Percentiles rank a stretch among this genome's conserved stretches.
Conservation (phyloP, 30 jellyfish, hydroid and myxozoan genomes). For the Aurelia aurita region DNA sequence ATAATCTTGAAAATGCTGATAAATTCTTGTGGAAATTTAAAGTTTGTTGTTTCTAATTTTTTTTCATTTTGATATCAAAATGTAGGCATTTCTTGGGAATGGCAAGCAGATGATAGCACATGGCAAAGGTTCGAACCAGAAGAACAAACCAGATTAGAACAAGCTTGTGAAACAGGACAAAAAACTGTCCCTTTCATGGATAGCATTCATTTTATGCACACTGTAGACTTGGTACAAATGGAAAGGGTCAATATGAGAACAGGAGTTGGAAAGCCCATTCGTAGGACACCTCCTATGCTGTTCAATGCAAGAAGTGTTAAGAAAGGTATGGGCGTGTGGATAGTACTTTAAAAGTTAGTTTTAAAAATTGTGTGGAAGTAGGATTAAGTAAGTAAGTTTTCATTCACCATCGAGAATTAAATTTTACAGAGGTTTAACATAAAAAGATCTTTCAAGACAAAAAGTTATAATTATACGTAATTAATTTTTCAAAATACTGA, state of each 20-base stretch:
- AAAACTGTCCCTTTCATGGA: slow-evolving; percentile 64
- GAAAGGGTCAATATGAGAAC: slow-evolving; percentile 59
- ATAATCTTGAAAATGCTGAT: too few species aligned
- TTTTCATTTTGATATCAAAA: background rate
- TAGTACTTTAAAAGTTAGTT: too few species aligned
- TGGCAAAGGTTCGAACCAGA: slow-evolving; percentile 70
- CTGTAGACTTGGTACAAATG: slow-evolving; percentile 48
- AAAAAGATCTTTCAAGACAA: too few species aligned
- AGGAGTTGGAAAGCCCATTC: slow-evolving; percentile 42
- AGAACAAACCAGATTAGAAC: slow-evolving; percentile 55
- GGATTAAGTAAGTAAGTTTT: too few species aligned
- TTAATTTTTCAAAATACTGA: too few species aligned
- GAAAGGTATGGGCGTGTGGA: background rate
- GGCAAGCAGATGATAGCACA: slow-evolving; percentile 71
- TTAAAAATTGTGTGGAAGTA: too few species aligned
- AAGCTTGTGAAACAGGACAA: slow-evolving; percentile 33
- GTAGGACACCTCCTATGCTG: slow-evolving; percentile 12
- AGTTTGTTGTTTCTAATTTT: too few species aligned
- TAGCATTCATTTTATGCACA: slow-evolving; percentile 69
- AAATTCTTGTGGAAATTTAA: too few species aligned
- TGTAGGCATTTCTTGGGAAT: slow-evolving; percentile 39
- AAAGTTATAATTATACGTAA: too few species aligned
- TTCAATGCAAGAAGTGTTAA: background rate
- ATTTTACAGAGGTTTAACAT: too few species aligned
- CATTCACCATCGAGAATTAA: too few species aligned